Evolutionary conservation across 2,113 vertebrate genomes (phyloP), one percentile per base, ranked within the genome.

Genomic region (Entomyzon cyanotis): DNA sequence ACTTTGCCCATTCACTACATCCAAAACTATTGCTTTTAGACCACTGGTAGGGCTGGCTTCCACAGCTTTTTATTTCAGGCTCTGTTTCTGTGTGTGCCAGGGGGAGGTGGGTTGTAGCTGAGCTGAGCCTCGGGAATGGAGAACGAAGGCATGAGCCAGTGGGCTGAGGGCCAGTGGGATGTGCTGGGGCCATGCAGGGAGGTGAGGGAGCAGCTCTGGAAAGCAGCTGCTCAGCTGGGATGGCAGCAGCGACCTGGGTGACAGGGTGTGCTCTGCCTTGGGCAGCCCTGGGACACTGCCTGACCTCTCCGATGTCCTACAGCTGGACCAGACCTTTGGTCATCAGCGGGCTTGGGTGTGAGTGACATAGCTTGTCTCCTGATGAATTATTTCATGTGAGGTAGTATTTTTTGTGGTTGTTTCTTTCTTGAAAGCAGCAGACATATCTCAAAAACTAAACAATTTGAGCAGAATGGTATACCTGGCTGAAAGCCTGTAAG

Each of bases 301-400:
- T 0, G 3, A 42, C 76, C 65, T 55, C 64, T 70, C 24, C 7
- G 4, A 4, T 22, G 22, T 81, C 60, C 49, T 27, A 1, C 70
- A 52, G 74, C 81, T 60, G 53, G 6, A 5, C 9, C 17, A 19
- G n/a, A 69, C 75, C 55, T 47, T 4, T 28, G 49, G 2, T 28
- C 1, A 1, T 50, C 2, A 0, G 3, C 28, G 33, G 64, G 22
- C 55, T 62, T 23, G 46, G 15, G 20, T 67, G 22, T 33, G 37
- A 53, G 11, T 10, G 60, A 27, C 22, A 0, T 28, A 30, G 41
- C 25, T 74, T 33, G 39, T 90, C 50, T 94, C 47, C 42, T 63
- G 56, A 59, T 15, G 7, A 42, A 13, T 16, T 50, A 23, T 12
- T 22, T 77, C 23, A 27, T 1, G 0, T 5, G 37, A 12, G 49